Conservation (phyloP, 2,888 invertebrate genomes). For the Drosophila peninsularis region DNA sequence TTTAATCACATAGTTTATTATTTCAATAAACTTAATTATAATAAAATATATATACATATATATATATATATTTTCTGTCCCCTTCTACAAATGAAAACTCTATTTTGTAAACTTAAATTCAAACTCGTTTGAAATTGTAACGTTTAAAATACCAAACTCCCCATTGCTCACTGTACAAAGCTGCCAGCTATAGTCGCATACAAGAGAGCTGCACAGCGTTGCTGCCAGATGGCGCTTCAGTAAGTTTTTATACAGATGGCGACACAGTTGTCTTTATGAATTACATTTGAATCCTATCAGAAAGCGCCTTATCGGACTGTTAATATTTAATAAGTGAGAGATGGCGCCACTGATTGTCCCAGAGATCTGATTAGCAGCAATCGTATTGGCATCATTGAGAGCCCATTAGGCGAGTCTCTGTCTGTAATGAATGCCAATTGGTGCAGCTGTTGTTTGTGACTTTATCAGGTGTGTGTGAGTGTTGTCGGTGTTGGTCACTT, state of each 20-base stretch:
- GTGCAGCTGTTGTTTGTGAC: constrained; percentile 4
- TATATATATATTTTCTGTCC: not conserved
- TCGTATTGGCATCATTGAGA: not conserved
- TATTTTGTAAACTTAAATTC: not conserved
- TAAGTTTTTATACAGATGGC: not conserved
- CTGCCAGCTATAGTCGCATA: constrained; percentile 9
- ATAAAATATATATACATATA: not conserved
- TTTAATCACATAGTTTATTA: not conserved
- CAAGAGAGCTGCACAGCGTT: not conserved
- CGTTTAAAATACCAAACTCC: constrained; percentile 4
- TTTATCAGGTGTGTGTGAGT: constrained; percentile 19
- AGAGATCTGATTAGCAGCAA: not conserved
- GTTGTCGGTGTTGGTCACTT: constrained; percentile 8
- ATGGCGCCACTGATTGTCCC: not conserved
- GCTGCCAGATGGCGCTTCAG: not conserved
- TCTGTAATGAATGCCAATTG: not conserved
- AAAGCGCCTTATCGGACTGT: not conserved
- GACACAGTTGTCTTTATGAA: not conserved
- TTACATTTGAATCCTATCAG: not conserved
- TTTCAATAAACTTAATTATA: no score
- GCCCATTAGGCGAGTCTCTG: not conserved
- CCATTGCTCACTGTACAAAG: constrained; percentile 22
- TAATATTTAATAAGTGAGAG: not conserved
- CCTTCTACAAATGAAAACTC: not conserved
- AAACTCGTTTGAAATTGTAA: not conserved